These are phyloP conservation scores for Leptatherina wallacei DNA, from an alignment of 2,797 vertebrate species.

Conservation along the genomic window DNA sequence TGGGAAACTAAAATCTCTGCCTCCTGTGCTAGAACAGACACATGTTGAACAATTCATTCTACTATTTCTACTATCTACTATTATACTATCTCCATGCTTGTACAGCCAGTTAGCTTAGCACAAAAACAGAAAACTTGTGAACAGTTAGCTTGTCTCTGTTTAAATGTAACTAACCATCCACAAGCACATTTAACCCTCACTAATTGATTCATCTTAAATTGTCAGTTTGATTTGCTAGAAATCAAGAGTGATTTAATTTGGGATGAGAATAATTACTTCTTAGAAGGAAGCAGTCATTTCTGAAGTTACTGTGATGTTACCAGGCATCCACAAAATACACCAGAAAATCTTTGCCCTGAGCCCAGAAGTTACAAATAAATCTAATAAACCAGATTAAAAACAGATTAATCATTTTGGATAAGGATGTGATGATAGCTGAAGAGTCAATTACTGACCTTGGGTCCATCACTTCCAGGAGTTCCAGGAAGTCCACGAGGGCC, in stretches of 20 bases:
- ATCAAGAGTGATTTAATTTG: not conserved
- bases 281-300: not conserved
- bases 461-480: constrained; percentile 94
- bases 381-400: not conserved
- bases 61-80: not conserved
- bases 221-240: not conserved
- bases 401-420: not conserved
- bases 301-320: not conserved
- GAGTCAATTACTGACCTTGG: constrained; percentile 86
- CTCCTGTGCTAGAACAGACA: too few relatives aligned
- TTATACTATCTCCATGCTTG: not conserved
- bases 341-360: not conserved
- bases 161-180: not conserved
- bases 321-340: not conserved
- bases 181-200: not conserved
- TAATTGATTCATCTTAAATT: not conserved
- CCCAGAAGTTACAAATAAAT: not conserved
- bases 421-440: not conserved
- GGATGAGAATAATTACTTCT: not conserved
- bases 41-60: not conserved
- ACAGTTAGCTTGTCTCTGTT: not conserved
- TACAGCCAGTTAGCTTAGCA: not conserved
- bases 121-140: not conserved
- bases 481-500: constrained; percentile 94
- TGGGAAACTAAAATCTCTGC: not conserved